Base-by-base conservation (phyloP, 2,113 vertebrate species). In the Notiomystis cincta region DNA sequence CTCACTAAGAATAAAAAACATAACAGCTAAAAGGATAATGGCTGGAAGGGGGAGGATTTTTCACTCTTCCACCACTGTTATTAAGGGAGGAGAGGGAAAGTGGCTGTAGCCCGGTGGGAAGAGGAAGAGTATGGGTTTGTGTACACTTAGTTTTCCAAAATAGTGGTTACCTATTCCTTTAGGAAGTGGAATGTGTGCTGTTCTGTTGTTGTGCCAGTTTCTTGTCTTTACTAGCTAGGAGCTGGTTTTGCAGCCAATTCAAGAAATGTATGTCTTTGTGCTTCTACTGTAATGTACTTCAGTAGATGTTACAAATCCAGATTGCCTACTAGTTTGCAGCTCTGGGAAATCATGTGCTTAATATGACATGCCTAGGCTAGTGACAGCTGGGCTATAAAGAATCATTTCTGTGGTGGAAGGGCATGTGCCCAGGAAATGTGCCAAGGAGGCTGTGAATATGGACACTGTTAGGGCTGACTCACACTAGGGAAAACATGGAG, bases 401-500 rank as follows among this genome's bases (percentile, higher is more conserved):
- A 71, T 58, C 4, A 25, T 70, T 75, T 91, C 65, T 82, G 0
- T 87, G 83, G 53, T 71, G n/a, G 83, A 92, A 81, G 87, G 67
- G 51, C 64, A 38, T 54, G 67, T 90, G 76, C 73, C 61, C 64
- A 83, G 93, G 67, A 92, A 58, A 24, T 16, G 64, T 93, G 94
- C 89, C 77, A 89, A 56, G 53, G 69, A 81, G 44, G 53, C 77
- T 51, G 65, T 94, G 86, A 91, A 65, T 94, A 35, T 84, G 87
- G 83, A 66, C 73, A n/a, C 67, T 95, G 82, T 90, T 91, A 51
- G 76, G 56, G 86, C n/a, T 94, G 86, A 94, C 69, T 96, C 87
- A 69, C 24, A 1, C 42, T 12, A 19, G n/a, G 57, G 54, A 66
- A 94, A 91, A 79, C 83, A 67, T 67, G 51, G 57, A 78, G 47